Conservation (phyloP, 2,888 invertebrate genomes). For the Eugnorisma glareosa region DNA sequence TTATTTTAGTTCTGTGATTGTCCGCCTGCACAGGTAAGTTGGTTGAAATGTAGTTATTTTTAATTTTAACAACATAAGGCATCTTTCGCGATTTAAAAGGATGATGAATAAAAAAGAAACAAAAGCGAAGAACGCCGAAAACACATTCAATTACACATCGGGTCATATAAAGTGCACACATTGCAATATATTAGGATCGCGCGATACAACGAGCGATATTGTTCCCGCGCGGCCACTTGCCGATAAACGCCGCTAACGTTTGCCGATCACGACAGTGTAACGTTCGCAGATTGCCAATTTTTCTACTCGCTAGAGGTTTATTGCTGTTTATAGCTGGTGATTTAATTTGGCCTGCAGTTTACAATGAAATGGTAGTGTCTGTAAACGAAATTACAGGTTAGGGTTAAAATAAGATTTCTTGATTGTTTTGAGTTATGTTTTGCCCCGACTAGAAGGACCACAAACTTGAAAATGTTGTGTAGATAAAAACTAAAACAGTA, state of each 20-base stretch:
- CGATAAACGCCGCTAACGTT: slow-evolving; percentile 72
- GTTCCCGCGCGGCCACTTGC: slow-evolving; percentile 82
- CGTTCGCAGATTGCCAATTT: slow-evolving; percentile 69
- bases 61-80: not conserved
- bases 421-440: not conserved
- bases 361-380: not conserved
- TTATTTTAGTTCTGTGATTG: too few species aligned
- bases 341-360: slow-evolving; percentile 48
- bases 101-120: not conserved
- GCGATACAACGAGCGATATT: slow-evolving; percentile 75
- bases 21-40: too few species aligned
- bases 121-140: slow-evolving; percentile 36
- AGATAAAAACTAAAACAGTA: not conserved
- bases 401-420: too few species aligned
- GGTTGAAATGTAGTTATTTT: too few species aligned
- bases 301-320: slow-evolving; percentile 63
- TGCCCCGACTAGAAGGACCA: not conserved
- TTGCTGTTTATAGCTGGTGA: slow-evolving; percentile 53
- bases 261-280: slow-evolving; percentile 71
- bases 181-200: slow-evolving; percentile 68
- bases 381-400: not conserved
- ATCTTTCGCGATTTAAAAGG: too few species aligned
- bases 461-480: not conserved
- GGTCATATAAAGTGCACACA: slow-evolving; percentile 70
- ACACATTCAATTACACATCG: slow-evolving; percentile 74